Conservation (phyloP, 2,113 vertebrate genomes). For the Engystomops pustulosus region DNA sequence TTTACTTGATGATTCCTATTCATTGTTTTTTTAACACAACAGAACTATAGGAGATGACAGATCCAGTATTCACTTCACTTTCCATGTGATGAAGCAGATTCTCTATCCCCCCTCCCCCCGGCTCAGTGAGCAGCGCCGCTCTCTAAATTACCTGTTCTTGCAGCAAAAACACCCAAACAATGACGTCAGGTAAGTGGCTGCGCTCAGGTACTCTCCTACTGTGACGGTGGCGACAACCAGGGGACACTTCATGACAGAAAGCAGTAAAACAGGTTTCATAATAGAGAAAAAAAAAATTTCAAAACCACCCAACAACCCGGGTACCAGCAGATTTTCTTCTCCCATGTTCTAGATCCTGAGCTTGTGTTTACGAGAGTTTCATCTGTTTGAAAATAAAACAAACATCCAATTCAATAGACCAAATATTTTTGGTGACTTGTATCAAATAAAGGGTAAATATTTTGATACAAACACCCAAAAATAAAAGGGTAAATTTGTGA, state of each 20-base stretch:
- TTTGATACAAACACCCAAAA: too few species aligned
- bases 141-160: background rate
- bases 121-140: background rate
- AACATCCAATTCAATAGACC: too few species aligned
- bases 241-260: background rate
- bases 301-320: background rate
- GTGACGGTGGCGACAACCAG: background rate
- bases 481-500: too few species aligned
- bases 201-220: background rate
- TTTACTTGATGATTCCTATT: background rate
- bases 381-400: too few species aligned
- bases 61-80: too few species aligned
- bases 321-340: conserved; percentile 19
- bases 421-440: too few species aligned
- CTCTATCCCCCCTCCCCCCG: too few species aligned
- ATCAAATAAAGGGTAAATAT: too few species aligned
- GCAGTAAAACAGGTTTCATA: background rate
- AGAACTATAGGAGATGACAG: too few species aligned
- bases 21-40: too few species aligned
- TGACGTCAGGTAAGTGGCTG: background rate
- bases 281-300: background rate
- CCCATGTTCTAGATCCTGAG: background rate
- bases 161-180: background rate
- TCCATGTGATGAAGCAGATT: background rate
- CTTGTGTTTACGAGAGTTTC: background rate